A percentile compares a stretch with the other conserved stretches of the same genome.
These are phyloP conservation scores for Drosophila kepulauana DNA, from an alignment of 1,140 invertebrate genomes.

Conservation along the genomic window DNA sequence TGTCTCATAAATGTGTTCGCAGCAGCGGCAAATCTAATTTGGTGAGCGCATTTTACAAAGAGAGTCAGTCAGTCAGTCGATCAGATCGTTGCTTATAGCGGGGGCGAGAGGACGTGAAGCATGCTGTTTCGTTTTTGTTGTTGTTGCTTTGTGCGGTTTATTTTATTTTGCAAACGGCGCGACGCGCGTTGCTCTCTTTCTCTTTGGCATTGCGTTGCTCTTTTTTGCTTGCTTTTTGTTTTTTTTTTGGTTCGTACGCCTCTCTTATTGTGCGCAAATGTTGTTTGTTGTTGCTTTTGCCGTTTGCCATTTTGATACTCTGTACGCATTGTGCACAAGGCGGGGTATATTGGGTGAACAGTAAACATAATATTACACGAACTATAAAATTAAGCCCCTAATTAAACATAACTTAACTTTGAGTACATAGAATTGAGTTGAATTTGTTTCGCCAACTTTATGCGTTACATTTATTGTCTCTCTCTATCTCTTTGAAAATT, in stretches of 20 bases:
- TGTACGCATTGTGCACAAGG: not conserved
- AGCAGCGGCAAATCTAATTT: conserved; percentile 70
- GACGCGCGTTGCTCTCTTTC: conserved; percentile 41
- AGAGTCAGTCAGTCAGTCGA: conserved; percentile 36
- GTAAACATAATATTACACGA: not conserved
- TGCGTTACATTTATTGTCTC: not conserved
- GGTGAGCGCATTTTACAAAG: conserved; percentile 72
- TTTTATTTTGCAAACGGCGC: conserved; percentile 51
- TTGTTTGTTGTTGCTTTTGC: conserved; percentile 37
- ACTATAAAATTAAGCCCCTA: not conserved
- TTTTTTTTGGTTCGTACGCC: conserved; percentile 14
- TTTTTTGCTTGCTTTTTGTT: conserved; percentile 7
- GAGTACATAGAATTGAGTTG: too few species aligned
- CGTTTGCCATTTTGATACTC: conserved; percentile 54
- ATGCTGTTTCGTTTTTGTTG: conserved; percentile 36
- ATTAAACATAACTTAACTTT: too few species aligned
- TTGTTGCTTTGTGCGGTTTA: conserved; percentile 37
- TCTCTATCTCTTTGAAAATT: not conserved
- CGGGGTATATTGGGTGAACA: conserved; percentile 3
- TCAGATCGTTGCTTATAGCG: conserved; percentile 38
- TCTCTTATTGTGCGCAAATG: conserved; percentile 53
- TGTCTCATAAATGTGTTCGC: conserved; percentile 69
- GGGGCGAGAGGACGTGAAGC: conserved; percentile 48
- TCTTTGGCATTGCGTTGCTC: conserved; percentile 21
- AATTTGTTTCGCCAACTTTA: not conserved